Evolutionary conservation across 2,797 vertebrate species (phyloP).

Genomic region (Rhinoraja longicauda): DNA sequence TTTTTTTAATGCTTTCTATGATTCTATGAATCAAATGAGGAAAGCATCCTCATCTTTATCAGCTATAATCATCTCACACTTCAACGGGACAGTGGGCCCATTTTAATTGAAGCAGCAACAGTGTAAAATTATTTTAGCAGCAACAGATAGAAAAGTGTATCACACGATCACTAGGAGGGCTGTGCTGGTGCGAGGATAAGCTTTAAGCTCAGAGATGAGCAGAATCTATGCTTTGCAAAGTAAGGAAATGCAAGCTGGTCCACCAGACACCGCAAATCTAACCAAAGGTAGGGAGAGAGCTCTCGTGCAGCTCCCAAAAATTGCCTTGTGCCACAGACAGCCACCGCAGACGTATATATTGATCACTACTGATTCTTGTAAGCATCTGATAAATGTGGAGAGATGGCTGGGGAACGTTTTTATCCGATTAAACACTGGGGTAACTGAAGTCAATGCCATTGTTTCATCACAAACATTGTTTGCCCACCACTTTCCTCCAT

Average conservation of each 20-base stretch:
- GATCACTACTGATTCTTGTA: neutral
- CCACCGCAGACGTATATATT: neutral
- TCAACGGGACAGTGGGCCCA: neutral
- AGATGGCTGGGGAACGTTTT: no score
- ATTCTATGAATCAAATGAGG: neutral
- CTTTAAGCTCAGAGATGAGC: neutral
- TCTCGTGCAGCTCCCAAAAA: neutral
- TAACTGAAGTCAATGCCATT: no score
- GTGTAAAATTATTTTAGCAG: neutral
- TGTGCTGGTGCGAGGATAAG: neutral
- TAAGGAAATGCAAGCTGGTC: neutral
- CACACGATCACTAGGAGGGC: neutral
- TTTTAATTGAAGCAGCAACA: neutral
- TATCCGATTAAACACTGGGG: no score
- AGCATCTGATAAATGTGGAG: neutral
- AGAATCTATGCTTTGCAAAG: neutral
- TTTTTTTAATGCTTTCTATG: no score
- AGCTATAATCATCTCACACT: neutral
- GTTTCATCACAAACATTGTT: no score
- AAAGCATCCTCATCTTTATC: neutral
- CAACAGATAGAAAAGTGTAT: neutral
- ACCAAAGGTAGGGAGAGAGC: neutral
- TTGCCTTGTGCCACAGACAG: neutral
- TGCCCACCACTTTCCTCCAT: no score
- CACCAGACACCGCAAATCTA: neutral